Base-by-base conservation (phyloP, 2,888 invertebrate species). In the Pachycephus smyrnensis region DNA sequence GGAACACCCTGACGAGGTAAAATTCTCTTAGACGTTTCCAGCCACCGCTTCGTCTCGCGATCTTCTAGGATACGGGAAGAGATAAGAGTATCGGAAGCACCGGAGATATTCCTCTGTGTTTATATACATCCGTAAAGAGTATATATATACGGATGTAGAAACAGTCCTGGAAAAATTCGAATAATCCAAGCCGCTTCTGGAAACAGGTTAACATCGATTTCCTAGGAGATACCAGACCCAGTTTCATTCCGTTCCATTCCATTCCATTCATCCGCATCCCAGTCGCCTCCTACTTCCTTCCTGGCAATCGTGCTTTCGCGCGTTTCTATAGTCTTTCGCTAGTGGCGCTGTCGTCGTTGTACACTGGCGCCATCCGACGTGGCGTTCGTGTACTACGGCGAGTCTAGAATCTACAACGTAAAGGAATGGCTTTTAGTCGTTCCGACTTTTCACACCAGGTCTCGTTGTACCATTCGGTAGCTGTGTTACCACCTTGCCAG, bases 401-500 rank as follows among this genome's bases (percentile, higher is more conserved):
- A 37, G 1, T 4, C 15, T 15, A 15, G 37, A 37, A 37, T 15
- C 37, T 37, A 37, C 12, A 1, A 37, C 1, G 12, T 12, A 37
- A 37, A 37, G 4, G 37, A 37, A 37, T 4, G 37, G 37, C 4
- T 15, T 15, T 37, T 37, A 4, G 37, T 15, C 12, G 37, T 37
- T 37, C 37, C 37, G 37, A 37, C 12, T 37, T 37, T 15, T 37
- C 4, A 37, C 37, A 37, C 37, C 37, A 37, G 37, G 37, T 37
- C 12, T 15, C 37, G 12, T 81, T 77, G 74, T 82, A 82, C 82
- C 82, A 74, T 82, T 80, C 76, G 80, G 78, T 76, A 79, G 78
- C 83, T 84, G 81, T 80, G 75, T 83, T 84, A 84, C 81, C 84
- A 84, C 77, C 82, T 81, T 81, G 55, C 71, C 74, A 74, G 76